Conservation (phyloP, 2,113 vertebrate species). For the Physeter macrocephalus region DNA sequence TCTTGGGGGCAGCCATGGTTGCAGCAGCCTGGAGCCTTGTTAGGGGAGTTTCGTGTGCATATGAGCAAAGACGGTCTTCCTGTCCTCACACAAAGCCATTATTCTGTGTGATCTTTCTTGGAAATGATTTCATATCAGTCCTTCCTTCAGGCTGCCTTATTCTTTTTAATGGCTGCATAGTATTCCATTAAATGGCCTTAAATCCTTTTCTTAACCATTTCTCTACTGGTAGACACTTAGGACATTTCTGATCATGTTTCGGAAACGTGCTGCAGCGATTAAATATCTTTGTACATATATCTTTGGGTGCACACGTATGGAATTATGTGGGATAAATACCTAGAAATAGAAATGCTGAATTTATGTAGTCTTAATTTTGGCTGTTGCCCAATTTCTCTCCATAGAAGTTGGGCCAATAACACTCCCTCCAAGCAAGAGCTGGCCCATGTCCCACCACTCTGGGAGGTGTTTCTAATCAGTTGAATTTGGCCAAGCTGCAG, state of each 20-base stretch:
- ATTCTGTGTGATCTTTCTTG: neutral
- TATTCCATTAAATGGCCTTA: too few relatives aligned
- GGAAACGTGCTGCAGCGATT: neutral
- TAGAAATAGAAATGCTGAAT: neutral
- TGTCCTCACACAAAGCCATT: neutral
- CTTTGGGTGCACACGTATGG: neutral
- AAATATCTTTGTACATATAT: fast-evolving
- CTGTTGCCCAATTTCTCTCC: neutral
- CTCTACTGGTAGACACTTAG: neutral
- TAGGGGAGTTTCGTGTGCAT: neutral
- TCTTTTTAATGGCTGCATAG: neutral
- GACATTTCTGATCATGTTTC: neutral
- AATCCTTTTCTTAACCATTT: neutral
- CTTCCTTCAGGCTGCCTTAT: neutral
- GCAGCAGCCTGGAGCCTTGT: neutral
- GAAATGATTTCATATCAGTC: neutral
- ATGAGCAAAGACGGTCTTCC: neutral
- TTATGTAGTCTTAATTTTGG: neutral
- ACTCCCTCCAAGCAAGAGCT: neutral
- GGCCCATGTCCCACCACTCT: neutral
- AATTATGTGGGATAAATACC: neutral
- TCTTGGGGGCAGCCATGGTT: neutral
- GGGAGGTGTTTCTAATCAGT: neutral
- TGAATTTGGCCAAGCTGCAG: neutral
- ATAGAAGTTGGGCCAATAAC: too few relatives aligned